Percentiles rank a stretch among this genome's conserved stretches.
phyloP scores from a whole-genome alignment of 2,113 vertebrate genomes.

The Zonotrichia leucophrys region DNA sequence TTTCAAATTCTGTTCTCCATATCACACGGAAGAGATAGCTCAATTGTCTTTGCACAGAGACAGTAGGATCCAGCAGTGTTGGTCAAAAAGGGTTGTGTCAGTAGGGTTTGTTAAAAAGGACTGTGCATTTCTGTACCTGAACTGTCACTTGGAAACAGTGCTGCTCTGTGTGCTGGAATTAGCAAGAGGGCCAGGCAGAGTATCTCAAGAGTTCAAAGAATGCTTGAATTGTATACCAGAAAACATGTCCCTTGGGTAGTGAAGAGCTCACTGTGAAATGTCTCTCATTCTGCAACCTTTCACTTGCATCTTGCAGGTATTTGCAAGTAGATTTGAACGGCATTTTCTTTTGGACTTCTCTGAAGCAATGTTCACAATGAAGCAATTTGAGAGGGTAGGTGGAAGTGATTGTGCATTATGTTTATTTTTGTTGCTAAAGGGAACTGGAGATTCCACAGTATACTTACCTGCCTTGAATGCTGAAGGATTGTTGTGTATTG shows the following conservation, averaged over 20 bases:
- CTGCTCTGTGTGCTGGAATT: not conserved
- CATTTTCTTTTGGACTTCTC: slow-evolving; percentile 84
- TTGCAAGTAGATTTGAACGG: slow-evolving; percentile 77
- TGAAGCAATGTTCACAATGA: slow-evolving; percentile 89
- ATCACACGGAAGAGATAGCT: not conserved
- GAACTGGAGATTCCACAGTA: not conserved
- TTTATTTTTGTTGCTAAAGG: not conserved
- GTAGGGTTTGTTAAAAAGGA: not conserved
- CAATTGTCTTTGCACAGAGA: not conserved
- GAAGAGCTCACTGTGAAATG: not conserved
- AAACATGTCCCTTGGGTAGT: not conserved
- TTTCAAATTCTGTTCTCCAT: not conserved
- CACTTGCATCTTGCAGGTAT: slow-evolving; percentile 75
- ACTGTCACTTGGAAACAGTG: not conserved
- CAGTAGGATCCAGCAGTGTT: not conserved
- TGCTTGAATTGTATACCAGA: not conserved
- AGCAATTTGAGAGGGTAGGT: slow-evolving; percentile 90
- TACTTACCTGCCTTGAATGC: not conserved
- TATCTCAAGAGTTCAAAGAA: not conserved
- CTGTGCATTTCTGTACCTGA: not conserved
- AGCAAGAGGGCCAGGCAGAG: not conserved
- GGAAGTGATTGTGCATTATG: not conserved
- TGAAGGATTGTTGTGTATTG: not conserved
- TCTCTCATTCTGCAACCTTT: not conserved
- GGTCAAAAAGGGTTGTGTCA: not conserved